Base-by-base conservation (phyloP, 53 echinoderm and acorn worm species). In the Crossaster papposus region DNA sequence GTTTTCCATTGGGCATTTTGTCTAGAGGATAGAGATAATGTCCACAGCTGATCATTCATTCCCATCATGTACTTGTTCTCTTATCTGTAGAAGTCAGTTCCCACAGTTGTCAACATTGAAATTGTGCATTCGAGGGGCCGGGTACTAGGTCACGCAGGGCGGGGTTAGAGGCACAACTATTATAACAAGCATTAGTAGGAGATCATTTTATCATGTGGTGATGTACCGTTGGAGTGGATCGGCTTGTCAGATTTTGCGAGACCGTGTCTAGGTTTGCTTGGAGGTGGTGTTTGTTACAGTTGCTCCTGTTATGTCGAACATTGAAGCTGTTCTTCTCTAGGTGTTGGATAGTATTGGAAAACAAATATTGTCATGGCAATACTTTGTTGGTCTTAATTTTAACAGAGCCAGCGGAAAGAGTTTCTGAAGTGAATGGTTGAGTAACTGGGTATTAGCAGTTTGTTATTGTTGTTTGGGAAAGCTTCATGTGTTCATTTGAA, bases 51-150 rank as follows among this genome's bases (percentile, higher is more conserved):
- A 68, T 68, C 22, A 2, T 68, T 68, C 68, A 68, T 26, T 28
- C 10, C 28, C 68, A 26, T 68, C 58, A 11, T 1, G 24, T 20
- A 28, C 68, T 68, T 23, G 28, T 4, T 68, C 68, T 68, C 68
- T 74, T 74, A 36, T 74, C 30, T 34, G 35, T 32, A 10, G 24
- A 74, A 24, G 17, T 34, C 75, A 13, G 75, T 74, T 74, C 75
- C 75, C 36, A 74, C 75, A 74, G 75, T 74, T 74, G 75, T 74
- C 75, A 74, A 74, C 75, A 74, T 74, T 34, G 15, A 36, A 36
- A 32, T 35, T 74, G 75, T 74, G 28, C 22, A 36, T 34, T 36
- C 11, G 14, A 13, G 33, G 68, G 28, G n/a, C 11, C 24, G 28
- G 68, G 28, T 28, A 68, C 24, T 34, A 35, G 75, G 75, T 74